Conservation (phyloP, 2,113 vertebrate genomes). For the Ophiodon elongatus region DNA sequence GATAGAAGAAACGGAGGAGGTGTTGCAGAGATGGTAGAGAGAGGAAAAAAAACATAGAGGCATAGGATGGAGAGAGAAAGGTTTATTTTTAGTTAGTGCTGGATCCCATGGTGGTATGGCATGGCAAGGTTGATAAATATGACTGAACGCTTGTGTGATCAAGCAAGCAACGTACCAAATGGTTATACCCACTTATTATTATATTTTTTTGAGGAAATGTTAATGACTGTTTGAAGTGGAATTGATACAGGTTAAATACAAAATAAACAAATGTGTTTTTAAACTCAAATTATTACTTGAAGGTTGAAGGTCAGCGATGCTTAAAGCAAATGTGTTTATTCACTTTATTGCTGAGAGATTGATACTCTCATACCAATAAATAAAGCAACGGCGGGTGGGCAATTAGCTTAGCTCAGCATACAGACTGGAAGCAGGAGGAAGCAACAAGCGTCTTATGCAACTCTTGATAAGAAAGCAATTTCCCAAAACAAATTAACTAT, state of each 20-base stretch:
- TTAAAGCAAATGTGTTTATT: not conserved
- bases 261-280: not conserved
- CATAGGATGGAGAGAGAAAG: constrained; percentile 12
- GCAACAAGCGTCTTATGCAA: not conserved
- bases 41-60: constrained; percentile 6
- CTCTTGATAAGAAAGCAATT: not conserved
- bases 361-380: not conserved
- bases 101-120: constrained; percentile 7
- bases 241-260: not conserved
- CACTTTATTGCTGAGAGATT: not conserved
- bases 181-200: not conserved
- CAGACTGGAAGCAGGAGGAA: not conserved
- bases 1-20: constrained; percentile 5
- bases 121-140: constrained; percentile 38
- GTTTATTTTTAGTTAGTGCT: constrained; percentile 48
- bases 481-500: not conserved
- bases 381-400: not conserved
- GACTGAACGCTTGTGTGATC: constrained; percentile 36
- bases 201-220: not conserved
- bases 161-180: constrained; percentile 5
- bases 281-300: not conserved
- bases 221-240: not conserved
- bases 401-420: not conserved
- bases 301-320: not conserved
- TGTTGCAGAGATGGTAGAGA: not conserved